Base-by-base conservation (phyloP, 2,113 vertebrate species). In the Microcebus murinus region DNA sequence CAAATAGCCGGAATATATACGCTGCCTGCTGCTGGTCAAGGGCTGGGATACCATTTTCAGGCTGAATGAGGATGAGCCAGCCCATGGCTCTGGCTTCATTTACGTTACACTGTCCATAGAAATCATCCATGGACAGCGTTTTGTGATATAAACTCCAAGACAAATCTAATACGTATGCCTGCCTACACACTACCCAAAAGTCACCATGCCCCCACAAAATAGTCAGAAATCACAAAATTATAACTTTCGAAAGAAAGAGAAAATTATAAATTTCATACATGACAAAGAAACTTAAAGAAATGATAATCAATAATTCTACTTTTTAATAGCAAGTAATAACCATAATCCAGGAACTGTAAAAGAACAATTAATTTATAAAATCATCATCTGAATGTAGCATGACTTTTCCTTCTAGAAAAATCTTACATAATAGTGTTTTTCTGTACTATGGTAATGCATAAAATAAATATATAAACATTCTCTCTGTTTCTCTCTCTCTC, bases 301-400 rank as follows among this genome's bases (percentile, higher is more conserved):
- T 80, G n/a, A 45, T 34, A 27, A 76, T 77, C 14, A 10, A 48
- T 7, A 77, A 45, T 63, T 92, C 61, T 68, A 82, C 63, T 83
- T 96, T 92, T 92, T 70, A 83, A 57, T 29, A 92, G 68, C 31
- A 91, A 87, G 74, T 90, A 82, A 80, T 82, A 74, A 93, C 27
- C 42, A 87, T 83, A 70, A 67, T 25, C 5, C 14, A 87, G 68
- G 8, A 95, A 92, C 8, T 71, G 1, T 71, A 87, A 92, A 74
- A 70, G 55, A 23, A 86, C 57, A 76, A 57, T 59, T 86, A 70
- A 89, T 77, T 67, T 81, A 74, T 15, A 93, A 96, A 91, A 68
- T 18, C 39, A 63, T 88, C 34, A 45, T 55, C 17, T 84, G 14
- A 34, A 65, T 59, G 52, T 76, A 82, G 14, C 34, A 50, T 82